Conservation (phyloP, 2,113 vertebrate genomes). For the Caretta caretta region DNA sequence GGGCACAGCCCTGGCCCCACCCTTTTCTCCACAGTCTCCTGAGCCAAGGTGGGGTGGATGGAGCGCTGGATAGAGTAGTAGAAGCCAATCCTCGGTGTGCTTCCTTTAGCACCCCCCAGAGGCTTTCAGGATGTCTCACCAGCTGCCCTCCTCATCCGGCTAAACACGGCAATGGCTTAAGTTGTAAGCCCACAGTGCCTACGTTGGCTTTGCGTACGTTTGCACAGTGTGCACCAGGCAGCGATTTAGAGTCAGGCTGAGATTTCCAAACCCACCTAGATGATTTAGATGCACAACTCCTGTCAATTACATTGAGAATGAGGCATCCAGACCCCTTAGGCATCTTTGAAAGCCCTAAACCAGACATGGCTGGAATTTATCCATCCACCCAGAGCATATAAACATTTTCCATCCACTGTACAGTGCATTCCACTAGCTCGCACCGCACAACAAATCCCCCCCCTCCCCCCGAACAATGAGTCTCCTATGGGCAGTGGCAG, state of each 20-base stretch:
- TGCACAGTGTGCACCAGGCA: not conserved
- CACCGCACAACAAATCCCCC: not conserved
- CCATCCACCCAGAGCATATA: not conserved
- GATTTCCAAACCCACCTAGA: not conserved
- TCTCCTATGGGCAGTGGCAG: no score
- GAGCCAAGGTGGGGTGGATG: no score
- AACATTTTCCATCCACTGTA: not conserved
- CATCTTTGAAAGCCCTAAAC: not conserved
- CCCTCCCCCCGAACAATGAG: not conserved
- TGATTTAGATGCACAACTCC: not conserved
- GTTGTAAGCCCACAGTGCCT: not conserved
- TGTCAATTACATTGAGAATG: not conserved
- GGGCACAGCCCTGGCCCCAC: not conserved
- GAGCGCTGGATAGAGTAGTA: no score
- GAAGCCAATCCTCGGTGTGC: no score
- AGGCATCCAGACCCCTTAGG: not conserved
- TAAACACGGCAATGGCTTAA: not conserved
- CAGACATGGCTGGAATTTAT: not conserved
- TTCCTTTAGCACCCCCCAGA: not conserved
- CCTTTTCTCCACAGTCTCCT: no score
- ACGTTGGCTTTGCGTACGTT: not conserved
- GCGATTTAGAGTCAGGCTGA: not conserved
- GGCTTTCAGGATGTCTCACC: not conserved
- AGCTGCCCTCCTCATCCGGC: not conserved
- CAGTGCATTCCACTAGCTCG: not conserved